A percentile compares a stretch with the other conserved stretches of the same genome.
phyloP scores from a whole-genome alignment of 2,797 vertebrate genomes.

The Acipenser oxyrinchus region DNA sequence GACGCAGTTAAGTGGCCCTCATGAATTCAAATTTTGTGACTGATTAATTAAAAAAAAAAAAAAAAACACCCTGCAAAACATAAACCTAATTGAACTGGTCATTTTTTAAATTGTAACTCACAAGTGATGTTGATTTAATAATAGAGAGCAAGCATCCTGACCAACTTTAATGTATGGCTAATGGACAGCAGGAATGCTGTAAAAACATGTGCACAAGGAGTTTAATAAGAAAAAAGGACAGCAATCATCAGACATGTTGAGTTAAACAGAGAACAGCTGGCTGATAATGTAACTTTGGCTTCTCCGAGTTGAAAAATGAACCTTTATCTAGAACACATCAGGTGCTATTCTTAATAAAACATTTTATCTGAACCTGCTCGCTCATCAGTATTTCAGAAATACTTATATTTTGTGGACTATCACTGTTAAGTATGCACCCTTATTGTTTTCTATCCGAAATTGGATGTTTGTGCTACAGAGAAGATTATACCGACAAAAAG shows the following conservation, averaged over 20 bases:
- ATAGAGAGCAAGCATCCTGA: constrained; percentile 7
- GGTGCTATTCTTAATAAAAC: constrained; percentile 18
- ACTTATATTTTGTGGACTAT: constrained; percentile 38
- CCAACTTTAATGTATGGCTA: constrained; percentile 14
- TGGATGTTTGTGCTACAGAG: constrained; percentile 24
- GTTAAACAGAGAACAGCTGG: constrained; percentile 26
- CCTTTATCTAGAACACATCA: constrained; percentile 47
- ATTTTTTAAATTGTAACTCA: neutral
- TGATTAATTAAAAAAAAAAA: too few species aligned
- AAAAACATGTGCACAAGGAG: constrained; percentile 13
- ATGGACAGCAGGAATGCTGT: constrained; percentile 22
- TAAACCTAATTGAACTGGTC: neutral
- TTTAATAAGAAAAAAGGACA: constrained; percentile 15
- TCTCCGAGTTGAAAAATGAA: constrained; percentile 51
- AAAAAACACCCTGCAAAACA: neutral
- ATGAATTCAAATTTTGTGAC: too few species aligned
- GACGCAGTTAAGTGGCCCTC: too few species aligned
- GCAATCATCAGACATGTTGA: constrained; percentile 13
- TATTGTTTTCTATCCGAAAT: constrained; percentile 48
- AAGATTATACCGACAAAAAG: constrained; percentile 1
- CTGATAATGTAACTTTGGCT: constrained; percentile 30
- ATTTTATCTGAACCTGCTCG: constrained; percentile 37
- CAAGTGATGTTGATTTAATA: constrained; percentile 12
- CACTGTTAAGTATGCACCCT: constrained; percentile 22
- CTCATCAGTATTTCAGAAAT: constrained; percentile 49